phyloP scores from a whole-genome alignment of 2,888 invertebrate genomes.

The Callyntrura sp. region DNA sequence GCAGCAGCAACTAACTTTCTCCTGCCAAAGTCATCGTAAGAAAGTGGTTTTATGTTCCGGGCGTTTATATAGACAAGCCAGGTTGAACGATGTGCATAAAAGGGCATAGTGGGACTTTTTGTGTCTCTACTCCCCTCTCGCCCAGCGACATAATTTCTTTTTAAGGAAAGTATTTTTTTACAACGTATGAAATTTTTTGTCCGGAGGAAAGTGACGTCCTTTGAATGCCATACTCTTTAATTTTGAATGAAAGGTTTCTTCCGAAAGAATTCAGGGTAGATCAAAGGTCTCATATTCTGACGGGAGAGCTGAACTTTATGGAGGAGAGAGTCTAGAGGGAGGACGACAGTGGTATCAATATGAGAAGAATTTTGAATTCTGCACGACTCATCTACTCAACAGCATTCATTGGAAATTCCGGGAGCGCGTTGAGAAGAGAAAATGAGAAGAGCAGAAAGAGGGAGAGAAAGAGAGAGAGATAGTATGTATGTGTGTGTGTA shows the following conservation, averaged over 20 bases:
- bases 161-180: slow-evolving; percentile 1
- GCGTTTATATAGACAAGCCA: too few relatives aligned
- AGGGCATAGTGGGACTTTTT: background rate
- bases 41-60: too few relatives aligned
- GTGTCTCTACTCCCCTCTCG: background rate
- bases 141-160: background rate
- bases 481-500: too few relatives aligned
- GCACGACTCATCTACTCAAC: slow-evolving; percentile 6
- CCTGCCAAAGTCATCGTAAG: slow-evolving; percentile 12
- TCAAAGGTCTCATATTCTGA: slow-evolving; percentile 43
- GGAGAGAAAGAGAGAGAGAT: too few relatives aligned
- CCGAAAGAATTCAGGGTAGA: slow-evolving; percentile 46
- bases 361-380: background rate
- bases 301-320: background rate
- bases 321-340: too few relatives aligned
- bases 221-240: slow-evolving; percentile 25
- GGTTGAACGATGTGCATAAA: background rate
- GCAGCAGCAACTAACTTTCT: background rate
- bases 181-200: slow-evolving; percentile 16
- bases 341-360: background rate
- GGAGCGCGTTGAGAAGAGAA: background rate
- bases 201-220: slow-evolving; percentile 21
- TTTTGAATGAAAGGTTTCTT: slow-evolving; percentile 17
- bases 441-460: slow-evolving; percentile 6
- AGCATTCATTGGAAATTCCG: slow-evolving; percentile 47